A percentile compares a stretch with the other conserved stretches of the same genome.
Evolutionary conservation across 1,140 invertebrate genomes (phyloP).

Genomic region (Drosophila truncata): DNA sequence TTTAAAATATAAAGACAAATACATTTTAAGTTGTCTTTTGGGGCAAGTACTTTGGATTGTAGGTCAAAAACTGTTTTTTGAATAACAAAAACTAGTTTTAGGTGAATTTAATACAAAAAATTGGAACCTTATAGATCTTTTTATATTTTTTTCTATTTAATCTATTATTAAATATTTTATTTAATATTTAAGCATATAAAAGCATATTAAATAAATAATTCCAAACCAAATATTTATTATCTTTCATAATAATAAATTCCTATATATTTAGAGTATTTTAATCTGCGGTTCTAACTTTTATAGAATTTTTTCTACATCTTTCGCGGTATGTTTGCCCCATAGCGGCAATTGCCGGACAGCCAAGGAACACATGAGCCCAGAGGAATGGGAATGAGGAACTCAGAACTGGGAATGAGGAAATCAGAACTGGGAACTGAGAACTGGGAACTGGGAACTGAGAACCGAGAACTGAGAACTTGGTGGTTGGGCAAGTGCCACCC

Average conservation of each 20-base stretch:
- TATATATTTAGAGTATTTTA: conserved; percentile 7
- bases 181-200: too few relatives aligned
- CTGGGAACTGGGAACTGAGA: background rate
- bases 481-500: conserved; percentile 24
- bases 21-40: background rate
- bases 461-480: background rate
- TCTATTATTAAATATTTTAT: too few relatives aligned
- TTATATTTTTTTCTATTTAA: too few relatives aligned
- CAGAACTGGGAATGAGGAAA: background rate
- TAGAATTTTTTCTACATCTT: background rate
- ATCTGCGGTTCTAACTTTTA: background rate
- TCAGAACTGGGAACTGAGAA: too few relatives aligned
- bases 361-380: conserved; percentile 71
- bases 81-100: background rate
- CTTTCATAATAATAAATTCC: background rate
- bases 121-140: too few relatives aligned
- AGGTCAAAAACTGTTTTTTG: background rate
- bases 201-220: too few relatives aligned
- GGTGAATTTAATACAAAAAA: too few relatives aligned
- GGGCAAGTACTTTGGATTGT: background rate
- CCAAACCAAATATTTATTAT: too few relatives aligned
- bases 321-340: conserved; percentile 32
- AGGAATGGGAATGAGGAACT: conserved; percentile 3
- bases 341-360: conserved; percentile 72
- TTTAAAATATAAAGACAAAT: background rate